These are phyloP conservation scores for Lagodon rhomboides DNA, from an alignment of 2,797 vertebrate species.

Conservation along the genomic window DNA sequence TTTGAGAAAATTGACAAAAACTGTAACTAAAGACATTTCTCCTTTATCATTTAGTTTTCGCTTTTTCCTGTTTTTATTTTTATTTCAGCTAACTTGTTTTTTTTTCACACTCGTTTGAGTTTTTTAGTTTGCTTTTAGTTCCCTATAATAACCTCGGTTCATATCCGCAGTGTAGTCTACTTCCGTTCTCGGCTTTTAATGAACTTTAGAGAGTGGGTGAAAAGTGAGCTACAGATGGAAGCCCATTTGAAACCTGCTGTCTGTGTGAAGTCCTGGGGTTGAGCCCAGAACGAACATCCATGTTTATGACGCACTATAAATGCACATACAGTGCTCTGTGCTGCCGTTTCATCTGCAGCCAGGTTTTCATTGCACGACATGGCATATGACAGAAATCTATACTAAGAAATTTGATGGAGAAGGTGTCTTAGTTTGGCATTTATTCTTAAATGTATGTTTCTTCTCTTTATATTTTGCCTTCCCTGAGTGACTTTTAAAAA, in stretches of 20 bases:
- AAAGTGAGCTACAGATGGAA: conserved; percentile 84
- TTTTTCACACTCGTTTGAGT: no score
- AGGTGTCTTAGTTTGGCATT: conserved; percentile 4
- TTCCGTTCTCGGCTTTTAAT: conserved; percentile 75
- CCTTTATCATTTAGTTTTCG: no score
- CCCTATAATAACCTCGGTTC: neutral
- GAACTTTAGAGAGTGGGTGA: conserved; percentile 72
- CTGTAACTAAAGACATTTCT: no score
- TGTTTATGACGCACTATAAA: conserved; percentile 80
- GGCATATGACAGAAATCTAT: conserved; percentile 20
- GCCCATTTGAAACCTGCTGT: conserved; percentile 86
- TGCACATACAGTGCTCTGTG: conserved; percentile 63
- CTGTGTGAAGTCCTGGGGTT: conserved; percentile 83
- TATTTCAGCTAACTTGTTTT: no score
- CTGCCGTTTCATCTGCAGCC: conserved; percentile 56
- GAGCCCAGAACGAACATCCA: conserved; percentile 79
- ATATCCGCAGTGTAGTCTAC: conserved; percentile 23
- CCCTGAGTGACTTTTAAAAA: neutral
- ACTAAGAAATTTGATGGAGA: neutral
- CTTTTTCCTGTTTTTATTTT: no score
- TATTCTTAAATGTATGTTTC: neutral
- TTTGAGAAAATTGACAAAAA: no score
- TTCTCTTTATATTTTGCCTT: neutral
- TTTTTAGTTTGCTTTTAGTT: no score
- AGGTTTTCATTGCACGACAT: conserved; percentile 37